Percentiles rank a stretch among this genome's conserved stretches.
Evolutionary conservation across 2,797 vertebrate species (phyloP).

Genomic region (Poeciliopsis presidionis): DNA sequence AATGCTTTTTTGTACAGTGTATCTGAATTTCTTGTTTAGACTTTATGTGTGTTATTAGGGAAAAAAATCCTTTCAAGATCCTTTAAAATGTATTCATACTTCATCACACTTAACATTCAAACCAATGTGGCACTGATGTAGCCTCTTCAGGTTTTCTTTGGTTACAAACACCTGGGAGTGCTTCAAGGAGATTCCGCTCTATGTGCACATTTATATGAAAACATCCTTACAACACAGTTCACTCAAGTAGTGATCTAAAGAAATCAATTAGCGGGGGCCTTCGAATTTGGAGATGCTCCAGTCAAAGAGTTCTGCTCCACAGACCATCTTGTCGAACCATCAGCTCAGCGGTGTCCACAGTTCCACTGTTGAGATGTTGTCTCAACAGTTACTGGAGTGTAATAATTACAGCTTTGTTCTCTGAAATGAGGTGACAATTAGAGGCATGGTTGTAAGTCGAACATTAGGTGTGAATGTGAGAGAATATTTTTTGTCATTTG

Average conservation of each 20-base stretch:
- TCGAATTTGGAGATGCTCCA: conserved; percentile 52
- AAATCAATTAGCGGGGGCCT: conserved; percentile 64
- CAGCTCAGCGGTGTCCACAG: conserved; percentile 70
- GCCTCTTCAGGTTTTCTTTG: background rate
- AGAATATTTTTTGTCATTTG: conserved; percentile 69
- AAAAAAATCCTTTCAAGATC: background rate
- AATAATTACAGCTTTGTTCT: conserved; percentile 83
- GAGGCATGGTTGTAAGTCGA: conserved; percentile 54
- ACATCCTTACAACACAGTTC: conserved; percentile 37
- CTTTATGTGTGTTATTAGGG: background rate
- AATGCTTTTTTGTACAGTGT: background rate
- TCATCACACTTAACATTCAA: background rate
- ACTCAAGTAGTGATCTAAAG: conserved; percentile 51
- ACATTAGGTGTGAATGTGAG: conserved; percentile 63
- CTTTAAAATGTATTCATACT: background rate
- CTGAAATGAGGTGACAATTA: conserved; percentile 79
- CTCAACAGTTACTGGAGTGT: conserved; percentile 81
- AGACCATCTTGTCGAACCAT: conserved; percentile 63
- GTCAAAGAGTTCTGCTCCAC: conserved; percentile 54
- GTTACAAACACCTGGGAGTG: conserved; percentile 42
- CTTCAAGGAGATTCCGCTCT: conserved; percentile 41
- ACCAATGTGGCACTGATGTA: conserved; percentile 10
- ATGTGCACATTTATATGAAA: conserved; percentile 55
- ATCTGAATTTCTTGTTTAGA: background rate
- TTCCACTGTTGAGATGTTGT: conserved; percentile 80